Base-by-base conservation (phyloP, 2,888 invertebrate species). In the Dendrolimus pini region DNA sequence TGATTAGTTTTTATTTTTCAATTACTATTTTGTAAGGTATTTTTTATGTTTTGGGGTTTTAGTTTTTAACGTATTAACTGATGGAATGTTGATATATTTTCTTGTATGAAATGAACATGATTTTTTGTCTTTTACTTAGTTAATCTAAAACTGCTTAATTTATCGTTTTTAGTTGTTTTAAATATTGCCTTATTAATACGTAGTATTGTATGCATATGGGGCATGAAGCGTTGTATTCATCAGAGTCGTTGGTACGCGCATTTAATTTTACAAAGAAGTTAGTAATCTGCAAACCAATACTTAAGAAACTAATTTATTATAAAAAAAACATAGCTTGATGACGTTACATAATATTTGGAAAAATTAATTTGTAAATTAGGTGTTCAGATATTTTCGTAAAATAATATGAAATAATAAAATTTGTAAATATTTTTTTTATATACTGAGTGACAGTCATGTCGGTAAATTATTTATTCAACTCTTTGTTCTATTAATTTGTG, bases 21-120 rank as follows among this genome's bases (percentile, higher is more conserved):
- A 57, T 58, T 47, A 62, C 58, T 58, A 56, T 56, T 58, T 68
- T 67, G 65, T 77, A 77, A 78, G 75, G 62, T 78, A 78, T 75
- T 81, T 74, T 76, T 72, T 74, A 78, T 80, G 75, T 79, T 84
- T 78, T 78, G 70, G 76, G 78, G 72, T 71, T 78, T 79, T 78
- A 69, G 65, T 65, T 71, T 74, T 83, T 81, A 79, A 78, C 70
- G 69, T 79, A 79, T 77, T 66, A 68, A 82, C 75, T 71, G 77
- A 78, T 82, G 84, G 83, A 85, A 82, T 85, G 86, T 85, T 85
- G 78, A 78, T 73, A 71, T 72, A 74, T 72, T 72, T 69, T 70
- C 60, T 70, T 71, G 65, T 67, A 67, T 60, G 63, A 60, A 60
- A 63, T 63, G 64, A 69, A 60, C 60, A 63, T 63, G 64, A 69